These are phyloP conservation scores for Micrasema minimum DNA, from an alignment of 1,140 invertebrate species.

Conservation along the genomic window DNA sequence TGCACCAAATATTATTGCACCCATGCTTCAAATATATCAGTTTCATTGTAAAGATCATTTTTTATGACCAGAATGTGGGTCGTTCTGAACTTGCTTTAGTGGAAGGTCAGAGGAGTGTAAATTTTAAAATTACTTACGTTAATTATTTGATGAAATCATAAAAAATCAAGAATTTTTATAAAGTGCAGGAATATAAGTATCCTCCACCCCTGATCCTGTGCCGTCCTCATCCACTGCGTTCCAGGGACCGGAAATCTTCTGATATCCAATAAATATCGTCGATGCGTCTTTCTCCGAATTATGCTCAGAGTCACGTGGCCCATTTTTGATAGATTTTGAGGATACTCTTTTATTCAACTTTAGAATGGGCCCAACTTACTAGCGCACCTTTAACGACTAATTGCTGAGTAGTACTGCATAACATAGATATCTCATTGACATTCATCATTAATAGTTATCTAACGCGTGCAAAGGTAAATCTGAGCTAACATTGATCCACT, in stretches of 20 bases:
- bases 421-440: constrained; percentile 6
- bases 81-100: constrained; percentile 3
- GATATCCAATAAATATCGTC: too few species aligned
- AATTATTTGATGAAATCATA: not conserved
- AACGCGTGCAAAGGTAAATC: constrained; percentile 7
- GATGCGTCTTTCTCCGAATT: too few species aligned
- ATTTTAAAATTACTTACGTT: not conserved
- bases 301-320: too few species aligned
- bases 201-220: too few species aligned
- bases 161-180: too few species aligned
- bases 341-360: not conserved
- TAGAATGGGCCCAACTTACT: not conserved
- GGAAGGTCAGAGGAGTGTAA: not conserved
- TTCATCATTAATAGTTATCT: not conserved
- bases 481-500: constrained; percentile 20
- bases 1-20: constrained; percentile 41
- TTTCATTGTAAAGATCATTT: not conserved
- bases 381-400: constrained; percentile 4
- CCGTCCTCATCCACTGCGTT: too few species aligned
- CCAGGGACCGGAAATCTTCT: too few species aligned
- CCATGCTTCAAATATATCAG: not conserved
- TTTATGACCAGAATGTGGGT: constrained; percentile 6
- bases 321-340: too few species aligned
- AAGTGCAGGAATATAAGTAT: too few species aligned
- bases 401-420: not conserved